A percentile compares a stretch with the other conserved stretches of the same genome.
Conservation (phyloP, 2,113 vertebrate genomes). For the Lepisosteus osseus region DNA sequence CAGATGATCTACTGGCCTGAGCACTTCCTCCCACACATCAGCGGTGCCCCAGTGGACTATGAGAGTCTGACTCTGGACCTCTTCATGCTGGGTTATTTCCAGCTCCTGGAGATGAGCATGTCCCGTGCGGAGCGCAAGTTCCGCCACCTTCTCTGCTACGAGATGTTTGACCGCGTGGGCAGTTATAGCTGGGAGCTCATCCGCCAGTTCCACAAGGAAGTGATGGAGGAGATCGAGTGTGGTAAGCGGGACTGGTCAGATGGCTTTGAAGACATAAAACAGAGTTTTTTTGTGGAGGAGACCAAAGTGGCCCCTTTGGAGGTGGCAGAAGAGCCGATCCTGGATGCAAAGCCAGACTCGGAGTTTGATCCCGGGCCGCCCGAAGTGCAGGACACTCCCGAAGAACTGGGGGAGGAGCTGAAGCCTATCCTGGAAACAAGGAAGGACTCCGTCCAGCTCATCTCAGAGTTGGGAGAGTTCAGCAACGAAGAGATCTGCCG, state of each 20-base stretch:
- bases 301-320: constrained; percentile 17
- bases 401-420: background rate
- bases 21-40: constrained; percentile 85
- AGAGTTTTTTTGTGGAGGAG: constrained; percentile 77
- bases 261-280: constrained; percentile 86
- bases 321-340: constrained; percentile 21
- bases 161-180: constrained; percentile 94
- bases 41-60: constrained; percentile 72
- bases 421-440: background rate
- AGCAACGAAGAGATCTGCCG: constrained; percentile 90
- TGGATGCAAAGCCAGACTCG: background rate
- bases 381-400: background rate
- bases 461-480: constrained; percentile 88
- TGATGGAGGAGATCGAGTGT: constrained; percentile 78
- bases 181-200: constrained; percentile 87
- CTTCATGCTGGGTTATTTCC: constrained; percentile 98
- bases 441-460: constrained; percentile 71
- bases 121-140: constrained; percentile 86
- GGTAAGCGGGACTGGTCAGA: constrained; percentile 80
- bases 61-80: constrained; percentile 89
- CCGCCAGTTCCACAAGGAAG: constrained; percentile 82
- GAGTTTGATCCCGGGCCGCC: background rate
- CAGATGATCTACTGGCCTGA: constrained; percentile 88
- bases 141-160: constrained; percentile 91
- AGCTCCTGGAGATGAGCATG: constrained; percentile 94